Percentiles rank a stretch among this genome's conserved stretches.
Conservation (phyloP, 35 echinoderm and acorn worm genomes). For the Lytechinus variegatus region DNA sequence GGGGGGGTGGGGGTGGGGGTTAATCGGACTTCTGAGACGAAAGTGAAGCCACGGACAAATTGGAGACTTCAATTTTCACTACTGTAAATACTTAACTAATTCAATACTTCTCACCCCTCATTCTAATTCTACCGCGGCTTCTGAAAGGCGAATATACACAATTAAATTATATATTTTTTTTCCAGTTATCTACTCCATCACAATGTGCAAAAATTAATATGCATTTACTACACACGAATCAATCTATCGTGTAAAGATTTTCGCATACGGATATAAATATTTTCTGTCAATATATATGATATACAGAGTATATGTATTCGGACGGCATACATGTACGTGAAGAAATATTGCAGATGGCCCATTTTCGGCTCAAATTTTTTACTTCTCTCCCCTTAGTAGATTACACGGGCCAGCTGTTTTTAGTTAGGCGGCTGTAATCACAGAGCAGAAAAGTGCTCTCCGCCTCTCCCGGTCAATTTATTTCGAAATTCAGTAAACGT, state of each 20-base stretch:
- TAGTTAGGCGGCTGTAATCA: slow-evolving; percentile 24
- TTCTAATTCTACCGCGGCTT: too few relatives aligned
- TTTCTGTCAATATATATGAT: background rate
- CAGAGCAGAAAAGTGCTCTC: slow-evolving; percentile 14
- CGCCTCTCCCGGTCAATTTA: background rate
- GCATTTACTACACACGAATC: too few relatives aligned
- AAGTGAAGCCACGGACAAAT: slow-evolving; percentile 28
- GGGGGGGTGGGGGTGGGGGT: too few relatives aligned
- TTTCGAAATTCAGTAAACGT: background rate
- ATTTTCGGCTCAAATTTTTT: background rate
- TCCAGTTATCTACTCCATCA: too few relatives aligned
- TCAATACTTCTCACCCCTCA: too few relatives aligned
- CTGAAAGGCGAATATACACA: too few relatives aligned
- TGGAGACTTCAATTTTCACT: background rate
- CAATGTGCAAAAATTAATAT: too few relatives aligned
- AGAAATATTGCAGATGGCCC: background rate
- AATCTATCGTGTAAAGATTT: too few relatives aligned
- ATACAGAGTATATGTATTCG: background rate
- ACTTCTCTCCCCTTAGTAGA: background rate
- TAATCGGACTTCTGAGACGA: background rate
- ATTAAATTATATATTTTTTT: too few relatives aligned
- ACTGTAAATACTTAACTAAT: background rate
- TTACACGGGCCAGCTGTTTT: slow-evolving; percentile 25
- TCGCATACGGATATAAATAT: too few relatives aligned
- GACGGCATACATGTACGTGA: background rate